phyloP scores from a whole-genome alignment of 2,888 invertebrate species.

The Syrista parreyssii region DNA sequence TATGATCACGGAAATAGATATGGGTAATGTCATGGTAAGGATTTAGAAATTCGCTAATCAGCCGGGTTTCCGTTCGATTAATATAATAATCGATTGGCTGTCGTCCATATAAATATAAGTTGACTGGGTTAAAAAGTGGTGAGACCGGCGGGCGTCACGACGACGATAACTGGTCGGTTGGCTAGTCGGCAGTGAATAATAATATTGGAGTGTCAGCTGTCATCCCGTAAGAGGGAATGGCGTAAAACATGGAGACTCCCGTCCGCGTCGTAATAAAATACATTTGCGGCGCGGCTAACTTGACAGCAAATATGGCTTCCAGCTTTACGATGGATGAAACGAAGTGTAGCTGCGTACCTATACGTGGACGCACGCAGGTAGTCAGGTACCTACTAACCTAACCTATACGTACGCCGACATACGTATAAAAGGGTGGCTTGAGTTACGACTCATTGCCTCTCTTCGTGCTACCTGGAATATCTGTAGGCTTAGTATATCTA shows the following conservation, averaged over 20 bases:
- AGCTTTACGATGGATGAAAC: conserved; percentile 33
- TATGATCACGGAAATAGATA: neutral
- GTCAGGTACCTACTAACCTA: neutral
- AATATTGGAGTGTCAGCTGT: conserved; percentile 37
- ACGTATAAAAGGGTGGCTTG: neutral
- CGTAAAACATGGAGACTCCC: conserved; percentile 29
- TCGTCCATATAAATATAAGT: neutral
- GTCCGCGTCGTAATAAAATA: conserved; percentile 35
- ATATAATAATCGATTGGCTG: neutral
- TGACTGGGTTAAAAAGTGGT: neutral
- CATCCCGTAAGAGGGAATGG: conserved; percentile 26
- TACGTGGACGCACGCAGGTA: conserved; percentile 1
- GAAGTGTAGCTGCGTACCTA: conserved; percentile 11
- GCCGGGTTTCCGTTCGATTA: neutral
- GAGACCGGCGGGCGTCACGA: conserved; percentile 11
- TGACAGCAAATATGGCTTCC: conserved; percentile 36
- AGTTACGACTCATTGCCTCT: conserved; percentile 9
- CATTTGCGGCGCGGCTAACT: conserved; percentile 33
- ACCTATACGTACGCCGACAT: neutral
- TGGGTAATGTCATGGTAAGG: neutral
- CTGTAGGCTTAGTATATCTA: neutral
- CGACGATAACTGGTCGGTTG: conserved; percentile 10
- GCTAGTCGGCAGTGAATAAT: conserved; percentile 29
- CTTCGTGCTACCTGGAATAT: conserved; percentile 1
- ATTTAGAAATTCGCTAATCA: neutral